phyloP scores from a whole-genome alignment of 2,113 vertebrate genomes.

The Rhabdomys dilectus region DNA sequence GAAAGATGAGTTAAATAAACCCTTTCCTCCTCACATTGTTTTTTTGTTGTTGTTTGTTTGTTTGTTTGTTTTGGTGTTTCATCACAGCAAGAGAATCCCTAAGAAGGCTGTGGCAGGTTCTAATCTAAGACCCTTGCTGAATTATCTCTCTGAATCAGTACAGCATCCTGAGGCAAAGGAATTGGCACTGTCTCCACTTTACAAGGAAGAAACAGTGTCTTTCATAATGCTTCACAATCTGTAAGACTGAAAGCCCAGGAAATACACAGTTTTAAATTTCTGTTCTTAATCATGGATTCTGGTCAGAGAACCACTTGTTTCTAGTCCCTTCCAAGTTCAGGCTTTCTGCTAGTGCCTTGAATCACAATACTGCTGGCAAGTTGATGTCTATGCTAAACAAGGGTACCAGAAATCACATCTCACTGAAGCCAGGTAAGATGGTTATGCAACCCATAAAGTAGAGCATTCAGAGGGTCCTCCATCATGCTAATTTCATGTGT shows the following conservation, averaged over 20 bases:
- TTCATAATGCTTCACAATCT: background rate
- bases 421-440: background rate
- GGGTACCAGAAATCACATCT: background rate
- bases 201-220: background rate
- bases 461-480: background rate
- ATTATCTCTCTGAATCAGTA: no score
- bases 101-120: background rate
- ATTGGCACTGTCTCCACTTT: background rate
- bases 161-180: background rate
- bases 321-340: background rate
- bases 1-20: no score
- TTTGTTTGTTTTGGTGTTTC: no score
- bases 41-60: no score
- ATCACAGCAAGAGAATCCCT: no score
- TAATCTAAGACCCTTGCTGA: background rate
- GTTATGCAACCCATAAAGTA: background rate
- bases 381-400: accelerated
- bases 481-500: background rate
- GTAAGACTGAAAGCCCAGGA: background rate
- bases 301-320: background rate
- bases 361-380: background rate
- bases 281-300: background rate
- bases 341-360: background rate
- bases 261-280: background rate
- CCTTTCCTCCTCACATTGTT: no score